Evolutionary conservation across 2,888 invertebrate species (phyloP).

Genomic region (Zaprionus obscuricornis): DNA sequence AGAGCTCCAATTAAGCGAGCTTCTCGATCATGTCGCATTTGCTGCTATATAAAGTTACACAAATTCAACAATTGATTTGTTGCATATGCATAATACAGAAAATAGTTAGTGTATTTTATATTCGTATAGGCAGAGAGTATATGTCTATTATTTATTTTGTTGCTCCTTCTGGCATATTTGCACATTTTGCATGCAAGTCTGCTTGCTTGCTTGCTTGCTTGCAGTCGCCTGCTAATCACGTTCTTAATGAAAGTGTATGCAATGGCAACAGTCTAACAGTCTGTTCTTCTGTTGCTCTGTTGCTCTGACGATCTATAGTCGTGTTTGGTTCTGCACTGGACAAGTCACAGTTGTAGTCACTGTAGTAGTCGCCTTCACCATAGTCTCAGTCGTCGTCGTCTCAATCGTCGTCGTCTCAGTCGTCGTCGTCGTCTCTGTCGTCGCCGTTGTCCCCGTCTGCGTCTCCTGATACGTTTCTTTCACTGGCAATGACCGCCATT

Average conservation of each 20-base stretch:
- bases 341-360: constrained; percentile 22
- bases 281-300: neutral
- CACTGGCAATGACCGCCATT: constrained; percentile 78
- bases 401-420: constrained; percentile 11
- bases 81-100: neutral
- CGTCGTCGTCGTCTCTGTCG: constrained; percentile 14
- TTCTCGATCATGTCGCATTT: constrained; percentile 32
- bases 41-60: neutral
- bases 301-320: constrained; percentile 10
- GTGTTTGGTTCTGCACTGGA: constrained; percentile 48
- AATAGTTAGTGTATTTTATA: too few relatives aligned
- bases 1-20: constrained; percentile 63
- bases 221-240: constrained; percentile 68
- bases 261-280: too few relatives aligned
- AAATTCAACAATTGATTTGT: neutral
- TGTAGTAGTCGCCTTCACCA: too few relatives aligned
- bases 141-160: too few relatives aligned
- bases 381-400: too few relatives aligned
- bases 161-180: constrained; percentile 28
- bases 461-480: constrained; percentile 45
- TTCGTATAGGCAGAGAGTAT: too few relatives aligned
- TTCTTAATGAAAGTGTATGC: constrained; percentile 77
- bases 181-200: constrained; percentile 71
- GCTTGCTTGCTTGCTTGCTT: constrained; percentile 26
- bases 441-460: constrained; percentile 14